These are phyloP conservation scores for Astyanax mexicanus DNA, from an alignment of 2,797 vertebrate species.

Conservation along the genomic window DNA sequence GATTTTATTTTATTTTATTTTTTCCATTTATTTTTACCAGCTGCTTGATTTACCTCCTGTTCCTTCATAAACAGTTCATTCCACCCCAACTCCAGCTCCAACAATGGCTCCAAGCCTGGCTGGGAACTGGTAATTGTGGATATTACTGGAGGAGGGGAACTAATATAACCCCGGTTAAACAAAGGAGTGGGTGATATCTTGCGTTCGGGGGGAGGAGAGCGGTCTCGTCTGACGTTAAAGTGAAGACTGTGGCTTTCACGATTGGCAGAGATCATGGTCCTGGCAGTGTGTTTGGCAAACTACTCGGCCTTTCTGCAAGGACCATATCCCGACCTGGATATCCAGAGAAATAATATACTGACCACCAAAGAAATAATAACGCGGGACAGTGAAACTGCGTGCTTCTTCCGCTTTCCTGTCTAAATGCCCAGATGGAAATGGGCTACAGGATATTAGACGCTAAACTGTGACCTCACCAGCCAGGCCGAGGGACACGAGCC, in stretches of 20 bases:
- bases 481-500: not conserved
- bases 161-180: not conserved
- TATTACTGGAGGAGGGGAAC: not conserved
- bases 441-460: conserved; percentile 12
- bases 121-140: not conserved
- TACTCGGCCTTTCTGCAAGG: not conserved
- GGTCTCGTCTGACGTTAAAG: not conserved
- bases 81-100: too few relatives aligned
- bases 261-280: conserved; percentile 3
- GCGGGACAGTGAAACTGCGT: not conserved
- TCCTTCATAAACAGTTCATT: too few relatives aligned
- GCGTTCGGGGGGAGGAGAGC: not conserved
- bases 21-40: too few relatives aligned
- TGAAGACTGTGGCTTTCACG: not conserved
- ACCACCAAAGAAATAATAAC: conserved; percentile 30
- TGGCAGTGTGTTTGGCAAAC: not conserved
- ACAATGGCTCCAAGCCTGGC: not conserved
- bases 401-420: conserved; percentile 17
- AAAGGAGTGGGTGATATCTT: not conserved
- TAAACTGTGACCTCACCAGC: conserved; percentile 12
- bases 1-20: too few relatives aligned
- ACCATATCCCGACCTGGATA: conserved; percentile 13
- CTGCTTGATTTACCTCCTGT: too few relatives aligned
- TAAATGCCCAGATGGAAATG: conserved; percentile 7
- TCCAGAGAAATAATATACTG: not conserved